Evolutionary conservation across 2,888 invertebrate genomes (phyloP).

Genomic region (Strigamia transsilvanica): DNA sequence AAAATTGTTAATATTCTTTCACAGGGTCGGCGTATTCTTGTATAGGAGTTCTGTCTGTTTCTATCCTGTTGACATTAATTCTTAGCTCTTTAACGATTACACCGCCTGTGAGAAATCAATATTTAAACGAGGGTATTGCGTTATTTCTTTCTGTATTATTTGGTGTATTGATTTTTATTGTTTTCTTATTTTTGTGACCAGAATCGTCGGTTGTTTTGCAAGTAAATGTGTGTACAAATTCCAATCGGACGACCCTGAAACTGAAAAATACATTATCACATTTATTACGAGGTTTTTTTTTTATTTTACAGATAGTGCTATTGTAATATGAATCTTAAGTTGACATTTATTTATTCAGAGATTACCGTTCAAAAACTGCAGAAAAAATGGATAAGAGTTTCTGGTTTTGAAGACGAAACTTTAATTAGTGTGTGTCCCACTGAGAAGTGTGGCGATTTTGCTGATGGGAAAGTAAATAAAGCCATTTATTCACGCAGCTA

Average conservation of each 20-base stretch:
- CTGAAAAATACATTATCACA: not conserved
- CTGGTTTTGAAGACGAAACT: not conserved
- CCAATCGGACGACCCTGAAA: not conserved
- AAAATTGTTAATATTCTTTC: not conserved
- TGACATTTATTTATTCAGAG: not conserved
- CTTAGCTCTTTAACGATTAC: not conserved
- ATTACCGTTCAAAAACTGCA: not conserved
- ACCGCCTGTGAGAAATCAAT: not conserved
- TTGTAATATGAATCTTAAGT: not conserved
- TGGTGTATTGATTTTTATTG: conserved; percentile 28
- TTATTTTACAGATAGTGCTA: not conserved
- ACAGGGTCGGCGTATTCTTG: conserved; percentile 9
- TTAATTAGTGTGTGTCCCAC: not conserved
- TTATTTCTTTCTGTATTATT: not conserved
- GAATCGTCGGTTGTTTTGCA: conserved; percentile 12
- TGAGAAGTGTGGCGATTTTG: not conserved
- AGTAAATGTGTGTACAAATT: not conserved
- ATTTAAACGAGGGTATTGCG: not conserved
- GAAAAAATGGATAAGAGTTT: not conserved
- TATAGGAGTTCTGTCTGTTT: not conserved
- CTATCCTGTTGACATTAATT: not conserved
- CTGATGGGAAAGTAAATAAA: not conserved
- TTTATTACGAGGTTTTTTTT: not conserved
- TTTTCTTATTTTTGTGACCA: not conserved
- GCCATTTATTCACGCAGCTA: not conserved